These are phyloP conservation scores for Phengaris arion DNA, from an alignment of 2,888 invertebrate species.

Conservation along the genomic window DNA sequence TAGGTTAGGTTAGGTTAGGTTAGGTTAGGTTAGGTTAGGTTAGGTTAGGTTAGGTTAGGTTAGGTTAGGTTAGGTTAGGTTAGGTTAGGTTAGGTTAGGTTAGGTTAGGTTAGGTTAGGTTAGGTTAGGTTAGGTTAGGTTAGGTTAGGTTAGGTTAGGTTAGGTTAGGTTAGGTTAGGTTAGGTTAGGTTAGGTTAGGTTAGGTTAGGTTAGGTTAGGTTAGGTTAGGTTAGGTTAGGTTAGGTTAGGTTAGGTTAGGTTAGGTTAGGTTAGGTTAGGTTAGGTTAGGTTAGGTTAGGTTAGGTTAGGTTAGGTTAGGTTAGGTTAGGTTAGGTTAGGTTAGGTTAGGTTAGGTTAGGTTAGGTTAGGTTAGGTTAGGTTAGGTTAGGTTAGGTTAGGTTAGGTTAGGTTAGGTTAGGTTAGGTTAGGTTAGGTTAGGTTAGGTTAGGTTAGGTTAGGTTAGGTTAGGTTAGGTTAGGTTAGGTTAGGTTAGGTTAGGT, in stretches of 20 bases:
- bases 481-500: constrained; percentile 38
- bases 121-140: constrained; percentile 33
- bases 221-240: constrained; percentile 35
- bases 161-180: constrained; percentile 34
- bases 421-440: constrained; percentile 30
- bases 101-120: constrained; percentile 30
- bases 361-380: constrained; percentile 38
- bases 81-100: constrained; percentile 22
- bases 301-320: constrained; percentile 33
- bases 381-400: constrained; percentile 30
- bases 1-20: constrained; percentile 39
- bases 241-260: constrained; percentile 36
- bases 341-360: constrained; percentile 37
- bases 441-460: constrained; percentile 31
- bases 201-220: constrained; percentile 36
- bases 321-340: constrained; percentile 33
- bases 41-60: constrained; percentile 30
- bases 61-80: too few species aligned
- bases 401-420: constrained; percentile 37
- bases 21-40: constrained; percentile 38
- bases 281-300: constrained; percentile 35
- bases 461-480: constrained; percentile 38
- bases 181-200: constrained; percentile 31
- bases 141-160: constrained; percentile 27
- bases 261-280: constrained; percentile 35